Evolutionary conservation across 2,113 vertebrate species (phyloP), one percentile per base, ranked within the genome.

Genomic region (Dicerorhinus sumatrensis): DNA sequence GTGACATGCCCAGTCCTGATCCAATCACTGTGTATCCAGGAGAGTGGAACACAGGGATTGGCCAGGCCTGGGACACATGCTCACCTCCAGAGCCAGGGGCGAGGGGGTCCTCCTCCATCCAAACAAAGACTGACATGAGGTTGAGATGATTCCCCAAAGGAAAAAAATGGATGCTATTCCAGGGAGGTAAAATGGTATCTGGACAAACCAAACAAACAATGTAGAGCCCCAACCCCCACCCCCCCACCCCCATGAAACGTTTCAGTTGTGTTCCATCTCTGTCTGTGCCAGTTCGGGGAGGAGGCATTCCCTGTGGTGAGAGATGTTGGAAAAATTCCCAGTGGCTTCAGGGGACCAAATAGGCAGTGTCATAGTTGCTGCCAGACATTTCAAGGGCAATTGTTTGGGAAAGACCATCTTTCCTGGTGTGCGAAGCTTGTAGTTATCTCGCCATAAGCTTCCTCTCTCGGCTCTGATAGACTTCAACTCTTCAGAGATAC

Each of bases 321-420:
- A 56, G 65, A 54, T 58, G 76, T 36, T 70, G 42, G 62, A 69
- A 87, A 95, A 76, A 83, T 51, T 76, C 73, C 79, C 62, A n/a
- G 79, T 48, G 93, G n/a, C 39, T 91, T 83, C 76, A 48, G 67
- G 79, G 76, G 51, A 62, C 77, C 91, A 89, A 92, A 76, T 12
- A 79, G 60, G 48, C 69, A 65, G 23, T 36, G 48, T 65, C 70
- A 6, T 17, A 80, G 54, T n/a, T 72, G 39, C 80, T 29, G 4
- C 89, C 62, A 96, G 73, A 65, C 56, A 76, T 54, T 80, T 46
- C 72, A 65, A 69, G 79, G 82, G 62, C 73, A 48, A 51, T 54
- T 65, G 84, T 90, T 86, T 84, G 94, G 29, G 58, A 86, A 87
- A 86, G 75, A 85, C 62, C 54, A 80, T 86, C n/a, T 60, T 79